These are phyloP conservation scores for Chelmon rostratus DNA, from an alignment of 2,797 vertebrate species.

Conservation along the genomic window DNA sequence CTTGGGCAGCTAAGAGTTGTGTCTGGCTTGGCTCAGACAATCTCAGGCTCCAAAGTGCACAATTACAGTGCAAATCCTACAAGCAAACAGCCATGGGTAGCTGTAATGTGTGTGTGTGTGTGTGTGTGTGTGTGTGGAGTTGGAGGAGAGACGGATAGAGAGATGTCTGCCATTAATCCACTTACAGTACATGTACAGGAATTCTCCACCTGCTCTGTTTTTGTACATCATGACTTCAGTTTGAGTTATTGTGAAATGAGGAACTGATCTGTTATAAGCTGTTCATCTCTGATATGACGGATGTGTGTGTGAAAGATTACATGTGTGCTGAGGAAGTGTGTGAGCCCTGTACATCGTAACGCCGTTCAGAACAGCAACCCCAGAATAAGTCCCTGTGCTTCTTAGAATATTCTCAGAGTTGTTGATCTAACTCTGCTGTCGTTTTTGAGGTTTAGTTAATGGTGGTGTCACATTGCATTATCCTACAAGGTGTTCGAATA, in stretches of 20 bases:
- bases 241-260: not conserved
- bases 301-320: not conserved
- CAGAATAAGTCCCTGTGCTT: not conserved
- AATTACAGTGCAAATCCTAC: constrained; percentile 10
- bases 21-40: constrained; percentile 18
- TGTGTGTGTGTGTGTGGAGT: not conserved
- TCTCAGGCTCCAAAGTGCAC: constrained; percentile 22
- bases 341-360: not conserved
- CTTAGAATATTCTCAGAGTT: not conserved
- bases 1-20: constrained; percentile 8
- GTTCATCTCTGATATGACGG: constrained; percentile 8
- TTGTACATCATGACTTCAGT: not conserved
- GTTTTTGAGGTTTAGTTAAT: too few relatives aligned
- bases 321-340: constrained; percentile 8
- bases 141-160: not conserved
- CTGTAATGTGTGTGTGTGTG: constrained; percentile 15
- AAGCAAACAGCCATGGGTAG: not conserved
- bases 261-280: not conserved
- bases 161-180: constrained; percentile 43
- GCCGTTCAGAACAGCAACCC: not conserved
- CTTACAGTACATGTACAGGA: constrained; percentile 16
- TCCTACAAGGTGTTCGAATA: too few relatives aligned
- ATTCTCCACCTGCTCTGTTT: not conserved
- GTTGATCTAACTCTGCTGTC: too few relatives aligned
- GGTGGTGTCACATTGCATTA: too few relatives aligned